Percentiles rank a stretch among this genome's conserved stretches.
Conservation (phyloP, 2,113 vertebrate species). For the Chamaetylas fuelleborni region DNA sequence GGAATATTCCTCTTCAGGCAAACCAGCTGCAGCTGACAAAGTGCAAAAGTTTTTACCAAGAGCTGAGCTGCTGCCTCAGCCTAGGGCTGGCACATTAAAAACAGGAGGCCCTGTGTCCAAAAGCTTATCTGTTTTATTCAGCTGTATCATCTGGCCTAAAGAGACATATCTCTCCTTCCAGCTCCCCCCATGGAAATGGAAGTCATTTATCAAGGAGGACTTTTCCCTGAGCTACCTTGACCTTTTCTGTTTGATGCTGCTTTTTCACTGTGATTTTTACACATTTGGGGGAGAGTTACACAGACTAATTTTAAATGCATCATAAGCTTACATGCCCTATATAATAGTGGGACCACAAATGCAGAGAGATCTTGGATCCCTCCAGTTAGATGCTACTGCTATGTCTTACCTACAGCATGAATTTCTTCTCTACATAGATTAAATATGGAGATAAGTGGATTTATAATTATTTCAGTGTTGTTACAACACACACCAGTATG, state of each 20-base stretch:
- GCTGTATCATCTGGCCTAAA: constrained; percentile 6
- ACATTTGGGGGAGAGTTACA: background rate
- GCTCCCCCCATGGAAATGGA: constrained; percentile 6
- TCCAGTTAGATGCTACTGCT: background rate
- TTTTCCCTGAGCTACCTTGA: background rate
- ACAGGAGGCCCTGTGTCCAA: background rate
- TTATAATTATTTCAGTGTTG: background rate
- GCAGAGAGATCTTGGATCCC: background rate
- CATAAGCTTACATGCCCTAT: background rate
- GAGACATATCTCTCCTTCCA: constrained; percentile 32
- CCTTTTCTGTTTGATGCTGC: background rate
- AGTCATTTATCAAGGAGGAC: constrained; percentile 38
- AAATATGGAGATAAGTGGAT: background rate
- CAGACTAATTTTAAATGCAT: background rate
- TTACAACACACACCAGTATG: background rate
- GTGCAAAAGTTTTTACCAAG: background rate
- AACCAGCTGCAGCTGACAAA: background rate
- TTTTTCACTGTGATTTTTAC: background rate
- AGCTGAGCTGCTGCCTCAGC: background rate
- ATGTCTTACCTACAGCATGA: background rate
- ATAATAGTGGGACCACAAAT: background rate
- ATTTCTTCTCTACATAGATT: background rate
- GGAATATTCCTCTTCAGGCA: background rate
- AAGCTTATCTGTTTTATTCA: constrained; percentile 48
- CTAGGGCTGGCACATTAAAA: background rate